Evolutionary conservation across 2,797 vertebrate genomes (phyloP).

Genomic region (Argya squamiceps): DNA sequence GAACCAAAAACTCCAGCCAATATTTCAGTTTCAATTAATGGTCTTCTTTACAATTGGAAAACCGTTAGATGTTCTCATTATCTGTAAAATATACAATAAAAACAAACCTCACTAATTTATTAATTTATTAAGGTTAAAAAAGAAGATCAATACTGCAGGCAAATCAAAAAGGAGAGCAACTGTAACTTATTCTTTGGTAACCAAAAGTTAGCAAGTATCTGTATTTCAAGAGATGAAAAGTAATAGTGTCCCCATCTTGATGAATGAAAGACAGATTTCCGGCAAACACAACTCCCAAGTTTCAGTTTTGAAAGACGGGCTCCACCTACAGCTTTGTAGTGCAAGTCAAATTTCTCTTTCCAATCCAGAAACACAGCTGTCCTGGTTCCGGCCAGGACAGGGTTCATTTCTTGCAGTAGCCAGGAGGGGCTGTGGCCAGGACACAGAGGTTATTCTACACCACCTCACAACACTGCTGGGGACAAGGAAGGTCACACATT

Average conservation of each 20-base stretch:
- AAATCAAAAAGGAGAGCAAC: slow-evolving; percentile 69
- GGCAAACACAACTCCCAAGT: slow-evolving; percentile 64
- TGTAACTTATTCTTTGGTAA: slow-evolving; percentile 91
- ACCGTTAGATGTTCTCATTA: slow-evolving; percentile 55
- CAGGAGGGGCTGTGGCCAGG: not conserved
- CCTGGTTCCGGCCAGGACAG: not conserved
- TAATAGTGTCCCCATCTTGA: slow-evolving; percentile 30
- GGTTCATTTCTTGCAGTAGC: not conserved
- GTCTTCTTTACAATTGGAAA: slow-evolving; percentile 73
- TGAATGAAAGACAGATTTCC: slow-evolving; percentile 65
- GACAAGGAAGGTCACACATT: not conserved
- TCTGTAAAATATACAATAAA: slow-evolving; percentile 70
- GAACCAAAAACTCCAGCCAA: slow-evolving; percentile 58
- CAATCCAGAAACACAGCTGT: slow-evolving; percentile 18
- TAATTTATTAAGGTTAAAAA: slow-evolving; percentile 66
- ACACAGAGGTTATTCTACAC: not conserved
- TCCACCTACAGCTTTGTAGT: slow-evolving; percentile 79
- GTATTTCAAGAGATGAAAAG: slow-evolving; percentile 78
- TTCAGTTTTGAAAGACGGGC: slow-evolving; percentile 67
- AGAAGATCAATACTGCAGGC: slow-evolving; percentile 74
- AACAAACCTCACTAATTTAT: slow-evolving; percentile 68
- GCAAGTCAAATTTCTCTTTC: slow-evolving; percentile 75
- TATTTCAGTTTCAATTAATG: slow-evolving; percentile 66
- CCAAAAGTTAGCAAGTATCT: slow-evolving; percentile 79
- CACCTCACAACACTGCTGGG: not conserved